These are phyloP conservation scores for Thaumatotibia leucotreta DNA, from an alignment of 1,140 invertebrate species.

Conservation along the genomic window DNA sequence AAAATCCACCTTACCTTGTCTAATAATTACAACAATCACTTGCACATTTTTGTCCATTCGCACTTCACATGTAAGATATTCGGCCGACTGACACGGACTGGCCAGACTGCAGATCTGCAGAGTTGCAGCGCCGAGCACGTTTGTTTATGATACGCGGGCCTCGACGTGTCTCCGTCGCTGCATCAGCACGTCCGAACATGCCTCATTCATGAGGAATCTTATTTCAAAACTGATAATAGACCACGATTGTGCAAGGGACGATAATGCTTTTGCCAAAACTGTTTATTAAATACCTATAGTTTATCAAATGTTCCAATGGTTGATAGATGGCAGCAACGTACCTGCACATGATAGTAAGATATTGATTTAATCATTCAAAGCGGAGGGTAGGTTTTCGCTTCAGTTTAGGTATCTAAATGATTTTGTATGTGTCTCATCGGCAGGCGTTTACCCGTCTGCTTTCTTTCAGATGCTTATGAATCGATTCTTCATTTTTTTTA, in stretches of 20 bases:
- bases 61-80: background rate
- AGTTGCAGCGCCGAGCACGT: constrained; percentile 19
- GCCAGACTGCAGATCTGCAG: background rate
- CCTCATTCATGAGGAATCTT: constrained; percentile 23
- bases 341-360: too few species aligned
- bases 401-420: too few species aligned
- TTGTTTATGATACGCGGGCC: constrained; percentile 20
- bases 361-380: too few species aligned
- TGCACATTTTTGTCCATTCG: background rate
- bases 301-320: too few species aligned
- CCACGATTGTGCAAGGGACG: background rate
- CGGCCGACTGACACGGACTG: background rate
- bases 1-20: background rate
- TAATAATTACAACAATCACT: background rate
- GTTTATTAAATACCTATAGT: too few species aligned
- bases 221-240: background rate
- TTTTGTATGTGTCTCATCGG: too few species aligned
- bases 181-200: background rate
- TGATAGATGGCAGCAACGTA: too few species aligned
- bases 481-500: too few species aligned
- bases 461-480: too few species aligned
- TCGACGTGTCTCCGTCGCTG: constrained; percentile 18
- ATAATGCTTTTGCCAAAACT: background rate
- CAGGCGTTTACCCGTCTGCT: too few species aligned
- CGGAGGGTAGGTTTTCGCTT: too few species aligned